These are phyloP conservation scores for Hirtodrosophila confusa DNA, from an alignment of 2,888 invertebrate species.

Conservation along the genomic window DNA sequence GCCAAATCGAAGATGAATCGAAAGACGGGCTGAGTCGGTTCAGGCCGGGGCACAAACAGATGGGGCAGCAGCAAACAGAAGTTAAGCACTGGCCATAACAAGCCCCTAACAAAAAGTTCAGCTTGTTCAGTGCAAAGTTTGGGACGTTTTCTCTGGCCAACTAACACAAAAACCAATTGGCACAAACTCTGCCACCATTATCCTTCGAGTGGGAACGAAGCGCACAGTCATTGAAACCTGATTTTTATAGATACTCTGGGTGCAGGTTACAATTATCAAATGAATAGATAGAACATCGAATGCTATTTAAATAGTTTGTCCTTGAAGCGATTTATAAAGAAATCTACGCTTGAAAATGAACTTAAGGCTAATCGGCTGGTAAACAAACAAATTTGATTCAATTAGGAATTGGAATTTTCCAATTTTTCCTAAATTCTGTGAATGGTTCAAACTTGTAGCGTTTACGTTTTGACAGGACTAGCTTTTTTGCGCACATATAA, in stretches of 20 bases:
- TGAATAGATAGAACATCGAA: slow-evolving; percentile 19
- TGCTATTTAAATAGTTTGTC: neutral
- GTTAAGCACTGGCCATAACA: slow-evolving; percentile 51
- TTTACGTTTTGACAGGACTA: too few species aligned
- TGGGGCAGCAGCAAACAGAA: slow-evolving; percentile 37
- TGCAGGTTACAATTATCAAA: slow-evolving; percentile 32
- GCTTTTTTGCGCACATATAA: too few species aligned
- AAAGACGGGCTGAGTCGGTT: slow-evolving; percentile 23
- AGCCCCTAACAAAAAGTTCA: slow-evolving; percentile 25
- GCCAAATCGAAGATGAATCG: slow-evolving; percentile 75
- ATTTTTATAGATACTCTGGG: slow-evolving; percentile 33
- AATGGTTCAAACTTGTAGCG: too few species aligned
- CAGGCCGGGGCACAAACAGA: slow-evolving; percentile 23
- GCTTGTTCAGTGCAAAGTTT: slow-evolving; percentile 31
- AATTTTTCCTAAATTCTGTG: too few species aligned
- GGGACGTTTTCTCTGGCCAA: slow-evolving; percentile 7
- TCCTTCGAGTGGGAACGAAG: slow-evolving; percentile 9
- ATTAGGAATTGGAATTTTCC: too few species aligned
- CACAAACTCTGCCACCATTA: slow-evolving; percentile 53
- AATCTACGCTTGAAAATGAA: too few species aligned
- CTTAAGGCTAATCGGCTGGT: too few species aligned
- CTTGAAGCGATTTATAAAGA: too few species aligned
- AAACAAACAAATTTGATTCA: too few species aligned
- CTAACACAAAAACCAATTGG: slow-evolving; percentile 53
- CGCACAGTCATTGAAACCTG: slow-evolving; percentile 35